phyloP scores from a whole-genome alignment of 2,113 vertebrate species.

The Malurus elegans region DNA sequence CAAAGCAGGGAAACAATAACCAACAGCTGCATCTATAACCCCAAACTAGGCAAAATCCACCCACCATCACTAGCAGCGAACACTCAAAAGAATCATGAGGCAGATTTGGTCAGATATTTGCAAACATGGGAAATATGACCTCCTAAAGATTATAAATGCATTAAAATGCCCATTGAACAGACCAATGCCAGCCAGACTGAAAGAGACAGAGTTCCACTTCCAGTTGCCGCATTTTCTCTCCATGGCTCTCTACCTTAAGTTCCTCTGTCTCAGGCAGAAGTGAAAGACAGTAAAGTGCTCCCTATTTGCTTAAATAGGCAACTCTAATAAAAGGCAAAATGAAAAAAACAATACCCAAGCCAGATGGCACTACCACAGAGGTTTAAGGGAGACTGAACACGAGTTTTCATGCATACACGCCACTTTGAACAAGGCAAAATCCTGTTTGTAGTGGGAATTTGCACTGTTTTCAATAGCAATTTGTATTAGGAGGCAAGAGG shows the following conservation, averaged over 20 bases:
- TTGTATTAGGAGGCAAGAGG: neutral
- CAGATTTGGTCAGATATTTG: neutral
- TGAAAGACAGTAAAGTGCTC: neutral
- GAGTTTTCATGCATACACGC: fast-evolving
- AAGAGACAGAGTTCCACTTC: neutral
- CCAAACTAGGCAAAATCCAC: neutral
- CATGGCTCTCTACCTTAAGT: neutral
- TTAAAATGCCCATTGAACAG: neutral
- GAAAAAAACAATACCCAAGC: neutral
- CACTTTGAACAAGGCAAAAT: neutral
- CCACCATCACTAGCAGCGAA: neutral
- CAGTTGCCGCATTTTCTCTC: neutral
- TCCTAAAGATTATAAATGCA: neutral
- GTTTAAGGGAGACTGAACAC: neutral
- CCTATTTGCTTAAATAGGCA: neutral
- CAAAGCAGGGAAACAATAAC: neutral
- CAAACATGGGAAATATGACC: neutral
- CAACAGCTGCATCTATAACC: neutral
- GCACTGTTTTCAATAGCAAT: neutral
- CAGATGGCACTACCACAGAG: neutral
- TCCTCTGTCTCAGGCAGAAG: neutral
- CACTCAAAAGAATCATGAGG: neutral
- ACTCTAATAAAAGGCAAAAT: neutral
- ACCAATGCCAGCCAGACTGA: neutral
- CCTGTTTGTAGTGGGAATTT: neutral